A percentile compares a stretch with the other conserved stretches of the same genome.
Conservation (phyloP, 2,797 vertebrate genomes). For the Harpia harpyja region DNA sequence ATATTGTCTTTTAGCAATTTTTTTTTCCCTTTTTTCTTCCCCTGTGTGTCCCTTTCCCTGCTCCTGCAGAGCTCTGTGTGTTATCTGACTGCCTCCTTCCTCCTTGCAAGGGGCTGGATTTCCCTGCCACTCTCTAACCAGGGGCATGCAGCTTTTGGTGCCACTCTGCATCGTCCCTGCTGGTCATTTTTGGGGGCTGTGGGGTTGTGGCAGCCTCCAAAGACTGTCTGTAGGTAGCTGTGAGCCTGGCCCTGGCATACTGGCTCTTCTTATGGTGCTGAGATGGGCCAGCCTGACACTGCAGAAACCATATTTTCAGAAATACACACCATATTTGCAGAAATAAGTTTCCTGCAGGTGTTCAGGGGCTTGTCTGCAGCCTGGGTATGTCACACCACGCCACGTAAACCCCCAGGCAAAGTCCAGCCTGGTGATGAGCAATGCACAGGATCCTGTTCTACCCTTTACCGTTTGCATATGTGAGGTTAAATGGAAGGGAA, state of each 20-base stretch:
- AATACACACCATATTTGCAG: neutral
- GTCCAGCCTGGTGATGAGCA: neutral
- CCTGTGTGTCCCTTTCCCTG: rapidly evolving
- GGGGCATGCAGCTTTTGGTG: neutral
- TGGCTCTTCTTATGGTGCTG: neutral
- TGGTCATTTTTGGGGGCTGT: neutral
- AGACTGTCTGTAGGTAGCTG: neutral
- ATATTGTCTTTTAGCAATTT: neutral
- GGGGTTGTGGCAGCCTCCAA: neutral
- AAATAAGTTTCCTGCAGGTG: neutral
- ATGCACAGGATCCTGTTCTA: neutral
- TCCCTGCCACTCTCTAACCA: neutral
- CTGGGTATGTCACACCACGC: neutral
- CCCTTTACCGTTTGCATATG: neutral
- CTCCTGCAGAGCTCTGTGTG: rapidly evolving
- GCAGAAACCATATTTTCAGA: neutral
- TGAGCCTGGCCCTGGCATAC: rapidly evolving
- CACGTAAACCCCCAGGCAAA: neutral
- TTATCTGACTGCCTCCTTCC: neutral
- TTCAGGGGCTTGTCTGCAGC: neutral
- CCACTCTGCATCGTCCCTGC: neutral
- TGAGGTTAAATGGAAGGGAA: neutral
- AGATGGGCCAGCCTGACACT: neutral
- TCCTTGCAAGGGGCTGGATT: neutral
- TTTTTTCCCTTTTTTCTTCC: rapidly evolving